Evolutionary conservation across 92 coral and sea anemone genomes (phyloP), one percentile per base, ranked within the genome.

Genomic region (Siderastrea siderea): DNA sequence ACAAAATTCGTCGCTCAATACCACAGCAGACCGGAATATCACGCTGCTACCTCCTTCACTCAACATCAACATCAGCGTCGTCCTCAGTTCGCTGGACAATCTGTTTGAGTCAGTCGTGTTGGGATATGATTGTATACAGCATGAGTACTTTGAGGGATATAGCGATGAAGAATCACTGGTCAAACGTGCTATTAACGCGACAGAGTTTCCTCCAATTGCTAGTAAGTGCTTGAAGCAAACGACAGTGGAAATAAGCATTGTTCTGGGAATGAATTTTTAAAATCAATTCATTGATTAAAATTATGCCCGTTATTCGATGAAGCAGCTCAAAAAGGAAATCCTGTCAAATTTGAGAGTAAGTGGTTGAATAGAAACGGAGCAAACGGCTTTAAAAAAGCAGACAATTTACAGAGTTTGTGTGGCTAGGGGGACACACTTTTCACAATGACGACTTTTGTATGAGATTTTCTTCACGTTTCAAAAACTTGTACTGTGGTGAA

Each of bases 151-250:
- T 67, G 84, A 84, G 67, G 94, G 94, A 0, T 95, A 67, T 47
- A 73, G 82, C 0, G 94, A 95, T 68, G 98, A 95, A 69, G 95
- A 93, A 7, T 86, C 95, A 0, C 57, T 95, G 79, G 93, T 93
- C 8, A 81, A 88, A 47, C 89, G 98, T 5, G 98, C 98, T 53
- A 68, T 89, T 48, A 91, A 95, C 63, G 80, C 95, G 5, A 86
- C 98, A 9, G 68, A 74, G 13, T 16, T 83, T 4, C 95, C 96
- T 6, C 87, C 87, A 14, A 91, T 95, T 71, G 98, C 98, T 43
- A 95, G 98, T 95, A 86, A 72, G 96, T 95, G 43, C 43, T 19
- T 65, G 26, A 14, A 9, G 11, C 3, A 4, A 43, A 14, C 9
- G 47, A 6, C 16, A 8, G 11, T 66, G 16, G 26, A 66, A 66